A percentile compares a stretch with the other conserved stretches of the same genome.
These are phyloP conservation scores for Calephelis nemesis DNA, from an alignment of 1,140 invertebrate species.

Conservation along the genomic window DNA sequence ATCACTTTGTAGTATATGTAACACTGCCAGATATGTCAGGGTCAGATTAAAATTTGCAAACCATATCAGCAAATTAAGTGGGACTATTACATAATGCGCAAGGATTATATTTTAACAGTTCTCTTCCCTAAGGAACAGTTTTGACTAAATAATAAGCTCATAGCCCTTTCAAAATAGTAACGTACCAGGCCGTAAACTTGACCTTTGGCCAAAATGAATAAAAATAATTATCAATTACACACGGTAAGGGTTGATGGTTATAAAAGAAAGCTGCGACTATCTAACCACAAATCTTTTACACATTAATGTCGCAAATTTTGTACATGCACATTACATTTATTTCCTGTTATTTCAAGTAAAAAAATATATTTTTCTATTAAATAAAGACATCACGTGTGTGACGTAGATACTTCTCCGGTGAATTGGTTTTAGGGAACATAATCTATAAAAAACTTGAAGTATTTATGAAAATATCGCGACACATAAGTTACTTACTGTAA, in stretches of 20 bases:
- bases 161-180: not conserved
- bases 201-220: conserved; percentile 52
- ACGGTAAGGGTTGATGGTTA: conserved; percentile 1
- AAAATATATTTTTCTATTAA: conserved; percentile 17
- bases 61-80: conserved; percentile 49
- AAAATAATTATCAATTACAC: conserved; percentile 33
- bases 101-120: conserved; percentile 30
- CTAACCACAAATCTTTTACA: not conserved
- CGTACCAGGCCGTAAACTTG: conserved; percentile 60
- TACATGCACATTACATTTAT: not conserved
- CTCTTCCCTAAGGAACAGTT: not conserved
- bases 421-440: conserved; percentile 43
- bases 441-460: not conserved
- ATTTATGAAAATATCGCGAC: conserved; percentile 18
- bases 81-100: conserved; percentile 64
- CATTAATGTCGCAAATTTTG: not conserved
- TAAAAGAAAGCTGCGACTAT: not conserved
- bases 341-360: not conserved
- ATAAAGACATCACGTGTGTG: conserved; percentile 54
- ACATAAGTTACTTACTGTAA: conserved; percentile 52
- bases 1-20: conserved; percentile 3
- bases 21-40: conserved; percentile 66
- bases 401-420: conserved; percentile 62
- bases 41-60: conserved; percentile 45
- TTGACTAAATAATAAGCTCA: not conserved